Percentiles rank a stretch among this genome's conserved stretches.
These are phyloP conservation scores for Clarias pachynema DNA, from an alignment of 2,797 vertebrate genomes.

Conservation along the genomic window DNA sequence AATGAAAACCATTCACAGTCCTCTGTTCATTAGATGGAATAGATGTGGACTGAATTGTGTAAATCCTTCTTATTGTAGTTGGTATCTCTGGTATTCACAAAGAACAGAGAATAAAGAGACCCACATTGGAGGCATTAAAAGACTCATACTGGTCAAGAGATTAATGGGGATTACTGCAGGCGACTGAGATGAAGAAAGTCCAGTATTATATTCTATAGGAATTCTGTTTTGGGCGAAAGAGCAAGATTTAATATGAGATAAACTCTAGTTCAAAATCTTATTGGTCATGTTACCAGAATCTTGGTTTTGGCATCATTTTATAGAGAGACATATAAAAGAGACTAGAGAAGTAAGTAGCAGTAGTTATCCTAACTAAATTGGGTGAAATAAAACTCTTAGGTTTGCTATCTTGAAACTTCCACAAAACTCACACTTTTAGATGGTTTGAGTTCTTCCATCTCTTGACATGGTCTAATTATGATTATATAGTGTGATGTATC, in stretches of 20 bases:
- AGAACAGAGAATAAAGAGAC: conserved; percentile 52
- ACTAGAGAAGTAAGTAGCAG: not conserved
- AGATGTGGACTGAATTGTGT: conserved; percentile 48
- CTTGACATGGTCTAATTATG: not conserved
- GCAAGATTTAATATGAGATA: not conserved
- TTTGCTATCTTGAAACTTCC: not conserved
- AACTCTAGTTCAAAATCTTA: not conserved
- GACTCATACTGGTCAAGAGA: conserved; percentile 45
- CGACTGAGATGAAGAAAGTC: conserved; percentile 44
- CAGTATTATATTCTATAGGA: conserved; percentile 36
- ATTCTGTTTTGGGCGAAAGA: not conserved
- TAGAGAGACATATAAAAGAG: not conserved
- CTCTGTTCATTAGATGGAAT: conserved; percentile 44
- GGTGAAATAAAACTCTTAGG: not conserved
- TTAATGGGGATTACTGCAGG: conserved; percentile 55
- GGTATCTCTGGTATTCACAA: conserved; percentile 59
- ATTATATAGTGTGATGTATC: not conserved
- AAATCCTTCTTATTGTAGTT: conserved; percentile 59
- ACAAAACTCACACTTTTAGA: no score
- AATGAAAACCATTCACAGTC: conserved; percentile 30
- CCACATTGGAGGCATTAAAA: conserved; percentile 47
- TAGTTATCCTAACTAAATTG: not conserved
- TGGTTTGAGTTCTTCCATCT: not conserved
- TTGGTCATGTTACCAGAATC: not conserved
- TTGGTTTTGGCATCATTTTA: not conserved